phyloP scores from a whole-genome alignment of 2,113 vertebrate genomes.

The Hemiprocne comata region DNA sequence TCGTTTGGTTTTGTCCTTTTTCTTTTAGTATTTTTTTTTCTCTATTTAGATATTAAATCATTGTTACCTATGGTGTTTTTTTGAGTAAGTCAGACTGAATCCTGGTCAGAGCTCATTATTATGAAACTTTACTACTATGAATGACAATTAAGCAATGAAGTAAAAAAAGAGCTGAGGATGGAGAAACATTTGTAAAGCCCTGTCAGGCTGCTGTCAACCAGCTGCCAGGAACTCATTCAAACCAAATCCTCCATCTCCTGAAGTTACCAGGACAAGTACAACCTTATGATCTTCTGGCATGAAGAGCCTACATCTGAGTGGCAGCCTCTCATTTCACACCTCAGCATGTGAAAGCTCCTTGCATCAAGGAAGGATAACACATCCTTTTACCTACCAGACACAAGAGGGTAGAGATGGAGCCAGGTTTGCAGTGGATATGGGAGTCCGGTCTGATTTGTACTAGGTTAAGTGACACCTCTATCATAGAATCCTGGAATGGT shows the following conservation, averaged over 20 bases:
- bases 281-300: accelerated
- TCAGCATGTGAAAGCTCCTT: not conserved
- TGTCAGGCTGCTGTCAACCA: not conserved
- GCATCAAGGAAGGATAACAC: not conserved
- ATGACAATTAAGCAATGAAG: not conserved
- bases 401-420: not conserved
- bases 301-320: not conserved
- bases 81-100: not conserved
- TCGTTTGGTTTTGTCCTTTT: too few relatives aligned
- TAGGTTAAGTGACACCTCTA: not conserved
- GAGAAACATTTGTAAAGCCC: not conserved
- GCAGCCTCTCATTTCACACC: not conserved
- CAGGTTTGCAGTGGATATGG: not conserved
- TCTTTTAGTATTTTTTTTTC: too few relatives aligned
- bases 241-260: not conserved
- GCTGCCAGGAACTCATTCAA: not conserved
- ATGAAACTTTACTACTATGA: not conserved
- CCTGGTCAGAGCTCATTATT: not conserved
- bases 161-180: not conserved
- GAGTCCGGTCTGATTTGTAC: not conserved
- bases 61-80: accelerated
- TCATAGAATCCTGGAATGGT: too few relatives aligned
- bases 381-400: too few relatives aligned
- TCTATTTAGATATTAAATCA: not conserved
- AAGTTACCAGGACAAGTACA: not conserved